These are phyloP conservation scores for Xiphorhynchus elegans DNA, from an alignment of 2,113 vertebrate species.

Conservation along the genomic window DNA sequence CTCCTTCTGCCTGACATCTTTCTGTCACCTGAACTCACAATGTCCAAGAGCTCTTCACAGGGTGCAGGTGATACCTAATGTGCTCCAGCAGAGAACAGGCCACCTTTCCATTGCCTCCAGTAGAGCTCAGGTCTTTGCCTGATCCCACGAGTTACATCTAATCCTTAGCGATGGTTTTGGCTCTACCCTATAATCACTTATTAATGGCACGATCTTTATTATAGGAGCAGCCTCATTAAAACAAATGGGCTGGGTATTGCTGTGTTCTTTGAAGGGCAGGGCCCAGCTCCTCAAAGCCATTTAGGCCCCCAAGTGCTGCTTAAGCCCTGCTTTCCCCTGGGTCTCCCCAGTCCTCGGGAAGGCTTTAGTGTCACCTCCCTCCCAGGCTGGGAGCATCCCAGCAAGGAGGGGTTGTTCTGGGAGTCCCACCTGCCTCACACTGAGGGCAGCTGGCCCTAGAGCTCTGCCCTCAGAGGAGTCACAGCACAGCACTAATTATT, in stretches of 20 bases:
- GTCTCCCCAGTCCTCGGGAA: not conserved
- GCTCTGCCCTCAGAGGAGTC: not conserved
- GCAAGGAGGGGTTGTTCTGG: rapidly evolving
- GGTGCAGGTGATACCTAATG: not conserved
- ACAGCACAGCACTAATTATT: not conserved
- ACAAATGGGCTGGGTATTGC: not conserved
- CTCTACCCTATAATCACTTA: not conserved
- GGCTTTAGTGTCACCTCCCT: rapidly evolving
- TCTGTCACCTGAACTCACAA: not conserved
- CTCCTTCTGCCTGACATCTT: not conserved
- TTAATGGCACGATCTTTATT: not conserved
- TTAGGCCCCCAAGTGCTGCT: not conserved
- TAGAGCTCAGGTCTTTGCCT: not conserved
- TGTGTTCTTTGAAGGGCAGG: not conserved
- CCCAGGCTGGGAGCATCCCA: not conserved
- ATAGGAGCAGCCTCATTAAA: not conserved
- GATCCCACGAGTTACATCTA: not conserved
- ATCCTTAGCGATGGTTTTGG: not conserved
- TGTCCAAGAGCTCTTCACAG: not conserved
- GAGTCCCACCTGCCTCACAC: not conserved
- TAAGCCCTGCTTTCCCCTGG: not conserved
- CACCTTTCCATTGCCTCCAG: not conserved
- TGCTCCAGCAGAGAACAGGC: not conserved
- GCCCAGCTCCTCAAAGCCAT: not conserved
- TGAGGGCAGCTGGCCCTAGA: not conserved